These are phyloP conservation scores for Meliscaeva auricollis DNA, from an alignment of 2,888 invertebrate species.

Conservation along the genomic window DNA sequence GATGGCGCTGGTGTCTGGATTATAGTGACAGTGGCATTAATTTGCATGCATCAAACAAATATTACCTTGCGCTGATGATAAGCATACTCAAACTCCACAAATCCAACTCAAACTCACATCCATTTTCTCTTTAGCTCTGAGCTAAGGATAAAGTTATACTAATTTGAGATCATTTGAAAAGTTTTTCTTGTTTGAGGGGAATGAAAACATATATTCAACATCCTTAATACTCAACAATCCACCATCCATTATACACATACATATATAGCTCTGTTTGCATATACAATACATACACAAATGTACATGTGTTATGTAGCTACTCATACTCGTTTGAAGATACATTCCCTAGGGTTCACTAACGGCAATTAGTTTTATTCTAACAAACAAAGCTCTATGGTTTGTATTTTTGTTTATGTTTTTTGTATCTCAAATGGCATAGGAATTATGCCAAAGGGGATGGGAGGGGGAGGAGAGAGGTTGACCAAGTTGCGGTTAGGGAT, in stretches of 20 bases:
- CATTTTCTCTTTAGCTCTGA: neutral
- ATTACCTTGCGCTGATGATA: constrained; percentile 47
- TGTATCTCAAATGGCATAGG: constrained; percentile 8
- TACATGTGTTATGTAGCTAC: neutral
- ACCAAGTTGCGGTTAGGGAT: constrained; percentile 11
- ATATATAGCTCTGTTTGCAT: too few species aligned
- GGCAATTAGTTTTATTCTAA: constrained; percentile 72
- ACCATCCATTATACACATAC: neutral
- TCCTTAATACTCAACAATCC: constrained; percentile 23
- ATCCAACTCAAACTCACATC: neutral
- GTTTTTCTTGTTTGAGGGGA: constrained; percentile 66
- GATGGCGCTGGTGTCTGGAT: constrained; percentile 37
- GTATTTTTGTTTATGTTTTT: constrained; percentile 17
- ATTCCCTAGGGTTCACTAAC: constrained; percentile 21
- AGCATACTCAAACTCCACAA: neutral
- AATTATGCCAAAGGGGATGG: too few species aligned
- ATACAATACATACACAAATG: too few species aligned
- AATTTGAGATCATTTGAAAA: constrained; percentile 74
- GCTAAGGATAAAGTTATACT: constrained; percentile 63
- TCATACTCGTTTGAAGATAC: neutral
- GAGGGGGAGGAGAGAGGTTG: neutral
- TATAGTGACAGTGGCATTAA: constrained; percentile 68
- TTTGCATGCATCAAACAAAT: constrained; percentile 67
- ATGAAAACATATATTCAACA: constrained; percentile 49
- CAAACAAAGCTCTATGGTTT: constrained; percentile 57